phyloP scores from a whole-genome alignment of 2,797 vertebrate genomes.

The Neosalanx taihuensis region DNA sequence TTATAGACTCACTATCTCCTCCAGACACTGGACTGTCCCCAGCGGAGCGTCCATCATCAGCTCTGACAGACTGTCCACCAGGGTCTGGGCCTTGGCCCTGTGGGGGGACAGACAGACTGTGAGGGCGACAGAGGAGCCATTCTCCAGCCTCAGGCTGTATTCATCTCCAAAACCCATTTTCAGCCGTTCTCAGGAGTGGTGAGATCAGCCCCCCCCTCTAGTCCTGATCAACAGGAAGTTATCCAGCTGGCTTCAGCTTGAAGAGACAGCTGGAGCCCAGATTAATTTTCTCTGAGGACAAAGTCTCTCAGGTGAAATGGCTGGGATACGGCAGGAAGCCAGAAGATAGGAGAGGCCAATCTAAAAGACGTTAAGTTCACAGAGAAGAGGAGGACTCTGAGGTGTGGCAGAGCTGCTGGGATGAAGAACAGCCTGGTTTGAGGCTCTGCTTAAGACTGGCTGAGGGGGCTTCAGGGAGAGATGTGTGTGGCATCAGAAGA shows the following conservation, averaged over 20 bases:
- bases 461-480: no score
- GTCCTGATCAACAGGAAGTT: no score
- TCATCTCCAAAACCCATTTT: no score
- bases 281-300: not conserved
- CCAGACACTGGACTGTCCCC: conserved; percentile 88
- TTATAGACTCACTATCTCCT: conserved; percentile 89
- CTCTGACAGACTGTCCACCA: conserved; percentile 86
- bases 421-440: no score
- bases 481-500: no score
- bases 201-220: no score
- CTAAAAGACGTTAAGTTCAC: not conserved
- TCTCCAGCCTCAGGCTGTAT: not conserved
- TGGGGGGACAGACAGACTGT: not conserved
- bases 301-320: not conserved
- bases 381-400: no score
- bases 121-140: conserved; percentile 1
- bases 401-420: no score
- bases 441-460: no score
- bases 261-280: not conserved
- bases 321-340: not conserved
- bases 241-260: no score
- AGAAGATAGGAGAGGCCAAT: not conserved
- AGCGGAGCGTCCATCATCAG: conserved; percentile 87
- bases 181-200: not conserved
- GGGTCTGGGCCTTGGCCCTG: conserved; percentile 83